These are phyloP conservation scores for Euclidia mi DNA, from an alignment of 2,888 invertebrate genomes.

Conservation along the genomic window DNA sequence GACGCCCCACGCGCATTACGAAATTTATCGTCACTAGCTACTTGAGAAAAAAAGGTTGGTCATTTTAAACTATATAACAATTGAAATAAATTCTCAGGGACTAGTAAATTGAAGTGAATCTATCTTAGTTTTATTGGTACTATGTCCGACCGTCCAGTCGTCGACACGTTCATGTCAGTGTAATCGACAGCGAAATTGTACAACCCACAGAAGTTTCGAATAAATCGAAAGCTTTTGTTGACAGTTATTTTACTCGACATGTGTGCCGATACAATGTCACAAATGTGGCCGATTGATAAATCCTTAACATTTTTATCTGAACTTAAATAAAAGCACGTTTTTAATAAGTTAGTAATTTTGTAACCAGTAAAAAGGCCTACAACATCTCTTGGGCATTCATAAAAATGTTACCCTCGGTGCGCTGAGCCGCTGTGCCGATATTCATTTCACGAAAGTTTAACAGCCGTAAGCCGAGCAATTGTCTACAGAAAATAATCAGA, in stretches of 20 bases:
- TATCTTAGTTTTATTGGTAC: conserved; percentile 34
- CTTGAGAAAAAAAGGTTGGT: too few relatives aligned
- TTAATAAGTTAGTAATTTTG: conserved; percentile 40
- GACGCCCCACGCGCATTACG: too few relatives aligned
- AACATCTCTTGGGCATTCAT: conserved; percentile 45
- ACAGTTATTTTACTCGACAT: conserved; percentile 29
- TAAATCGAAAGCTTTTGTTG: conserved; percentile 31
- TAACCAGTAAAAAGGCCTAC: conserved; percentile 40
- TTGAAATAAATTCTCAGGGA: conserved; percentile 22
- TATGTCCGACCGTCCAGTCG: conserved; percentile 6
- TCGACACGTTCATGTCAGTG: conserved; percentile 22
- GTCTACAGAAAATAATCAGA: conserved; percentile 51
- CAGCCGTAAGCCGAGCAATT: conserved; percentile 50
- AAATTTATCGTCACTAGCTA: too few relatives aligned
- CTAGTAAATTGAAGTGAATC: conserved; percentile 3
- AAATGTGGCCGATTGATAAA: conserved; percentile 20
- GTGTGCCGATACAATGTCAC: conserved; percentile 26
- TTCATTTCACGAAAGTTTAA: conserved; percentile 44
- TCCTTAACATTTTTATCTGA: conserved; percentile 28
- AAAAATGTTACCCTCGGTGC: conserved; percentile 44
- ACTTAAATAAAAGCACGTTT: conserved; percentile 33
- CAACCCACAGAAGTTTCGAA: conserved; percentile 18
- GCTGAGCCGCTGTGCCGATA: conserved; percentile 26
- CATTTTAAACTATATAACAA: not conserved
- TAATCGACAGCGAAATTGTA: conserved; percentile 55